Evolutionary conservation across 2,113 vertebrate species (phyloP), one percentile per base, ranked within the genome.

Genomic region (Platysteira castanea): DNA sequence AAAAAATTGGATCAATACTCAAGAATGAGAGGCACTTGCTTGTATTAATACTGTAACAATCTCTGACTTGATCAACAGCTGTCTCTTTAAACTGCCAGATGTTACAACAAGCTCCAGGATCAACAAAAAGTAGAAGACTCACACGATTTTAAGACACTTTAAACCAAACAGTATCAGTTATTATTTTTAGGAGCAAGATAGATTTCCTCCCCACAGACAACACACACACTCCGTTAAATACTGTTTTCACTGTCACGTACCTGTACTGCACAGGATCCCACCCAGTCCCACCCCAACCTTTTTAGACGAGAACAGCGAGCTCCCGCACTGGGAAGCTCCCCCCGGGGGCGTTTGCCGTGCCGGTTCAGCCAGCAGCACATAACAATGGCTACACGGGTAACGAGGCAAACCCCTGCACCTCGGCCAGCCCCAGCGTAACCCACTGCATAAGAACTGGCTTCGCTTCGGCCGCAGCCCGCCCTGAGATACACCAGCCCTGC

Each of bases 281-380:
- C 3, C 15, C 61, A 22, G 13, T 2, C 24, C 30, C 35, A 26
- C 12, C 30, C 18, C 11, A 0, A 22, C 21, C 13, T 41, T 31
- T 9, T 41, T 4, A 5, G 12, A 50, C 7, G 0, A 24, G 10
- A 41, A 35, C 14, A 37, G 17, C 2, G 10, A 46, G 7, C 19
- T 39, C n/a, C 10, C 23, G 11, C 13, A 13, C 30, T 2, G 16
- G 19, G 6, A 65, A 39, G 3, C 2, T 3, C 7, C 12, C 42
- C 9, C 13, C 1, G 5, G 5, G 1, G 2, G 2, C 3, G 3
- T 13, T 35, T 22, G 26, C 50, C 10, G 6, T 14, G 31, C 18
- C 21, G 16, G 11, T 6, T 3, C 59, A 44, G 47, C 39, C 68
- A 13, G 42, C 73, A n/a, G 50, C 19, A 60, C 7, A 2, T 1